A percentile compares a stretch with the other conserved stretches of the same genome.
Evolutionary conservation across 2,113 vertebrate genomes (phyloP).

Genomic region (Tretioscincus oriximinensis): DNA sequence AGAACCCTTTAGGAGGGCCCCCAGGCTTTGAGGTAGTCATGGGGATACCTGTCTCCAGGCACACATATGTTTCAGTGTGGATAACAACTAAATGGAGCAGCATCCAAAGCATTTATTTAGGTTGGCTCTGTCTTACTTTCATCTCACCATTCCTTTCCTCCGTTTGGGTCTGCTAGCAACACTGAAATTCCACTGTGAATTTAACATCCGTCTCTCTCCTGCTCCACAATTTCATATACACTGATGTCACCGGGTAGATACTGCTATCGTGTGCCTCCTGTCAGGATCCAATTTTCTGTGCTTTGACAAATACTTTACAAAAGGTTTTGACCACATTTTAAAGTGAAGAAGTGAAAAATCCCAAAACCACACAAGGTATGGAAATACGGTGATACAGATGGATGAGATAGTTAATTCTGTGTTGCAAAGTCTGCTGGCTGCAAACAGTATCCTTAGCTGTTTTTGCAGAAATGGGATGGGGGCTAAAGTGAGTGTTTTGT

Average conservation of each 20-base stretch:
- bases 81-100: neutral
- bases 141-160: neutral
- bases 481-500: conserved; percentile 48
- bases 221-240: neutral
- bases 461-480: conserved; percentile 33
- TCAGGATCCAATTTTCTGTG: neutral
- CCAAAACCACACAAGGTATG: neutral
- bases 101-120: neutral
- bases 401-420: neutral
- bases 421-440: conserved; percentile 16
- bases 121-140: neutral
- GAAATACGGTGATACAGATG: conserved; percentile 1
- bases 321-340: neutral
- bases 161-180: neutral
- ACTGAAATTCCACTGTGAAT: neutral
- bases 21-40: too few species aligned
- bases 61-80: neutral
- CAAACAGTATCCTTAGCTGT: conserved; percentile 19
- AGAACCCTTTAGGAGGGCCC: too few species aligned
- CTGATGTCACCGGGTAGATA: neutral
- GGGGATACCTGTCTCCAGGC: neutral
- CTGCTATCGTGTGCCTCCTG: neutral
- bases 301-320: neutral
- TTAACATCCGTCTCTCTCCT: neutral
- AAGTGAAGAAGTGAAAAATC: neutral